Conservation (phyloP, 2,797 vertebrate species). For the Gadopsis marmoratus region DNA sequence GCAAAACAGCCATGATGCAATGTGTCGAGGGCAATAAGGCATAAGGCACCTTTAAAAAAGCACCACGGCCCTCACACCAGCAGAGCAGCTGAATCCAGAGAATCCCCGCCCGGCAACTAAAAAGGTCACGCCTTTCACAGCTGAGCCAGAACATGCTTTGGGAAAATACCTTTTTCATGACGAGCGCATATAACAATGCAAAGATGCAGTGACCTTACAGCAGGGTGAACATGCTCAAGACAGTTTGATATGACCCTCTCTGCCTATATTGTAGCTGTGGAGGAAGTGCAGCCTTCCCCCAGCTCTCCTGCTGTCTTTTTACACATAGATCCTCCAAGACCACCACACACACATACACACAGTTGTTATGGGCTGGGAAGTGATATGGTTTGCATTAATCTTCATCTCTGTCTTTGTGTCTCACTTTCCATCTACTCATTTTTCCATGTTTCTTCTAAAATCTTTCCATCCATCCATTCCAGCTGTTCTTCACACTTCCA, state of each 20-base stretch:
- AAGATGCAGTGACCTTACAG: conserved; percentile 57
- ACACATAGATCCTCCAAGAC: conserved; percentile 17
- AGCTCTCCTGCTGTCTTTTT: conserved; percentile 61
- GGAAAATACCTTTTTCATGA: conserved; percentile 66
- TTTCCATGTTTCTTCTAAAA: conserved; percentile 23
- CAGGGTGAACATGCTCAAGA: conserved; percentile 40
- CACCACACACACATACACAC: conserved; percentile 16
- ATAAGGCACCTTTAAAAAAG: conserved; percentile 57
- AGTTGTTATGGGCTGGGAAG: conserved; percentile 14
- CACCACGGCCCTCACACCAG: conserved; percentile 48
- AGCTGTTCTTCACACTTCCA: conserved; percentile 2
- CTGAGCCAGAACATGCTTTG: conserved; percentile 53
- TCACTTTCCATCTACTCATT: conserved; percentile 15
- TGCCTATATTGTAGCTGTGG: conserved; percentile 51
- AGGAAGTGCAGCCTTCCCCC: conserved; percentile 58
- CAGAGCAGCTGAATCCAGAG: conserved; percentile 65
- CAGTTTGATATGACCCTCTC: conserved; percentile 65
- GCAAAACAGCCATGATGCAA: conserved; percentile 47
- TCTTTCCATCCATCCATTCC: conserved; percentile 7
- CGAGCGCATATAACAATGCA: conserved; percentile 51
- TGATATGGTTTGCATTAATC: not conserved
- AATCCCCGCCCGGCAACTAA: conserved; percentile 62
- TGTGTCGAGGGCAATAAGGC: conserved; percentile 51
- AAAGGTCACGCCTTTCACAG: conserved; percentile 65
- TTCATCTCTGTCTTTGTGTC: conserved; percentile 13